Base-by-base conservation (phyloP, 2,888 invertebrate genomes). In the Spilosoma lubricipeda region DNA sequence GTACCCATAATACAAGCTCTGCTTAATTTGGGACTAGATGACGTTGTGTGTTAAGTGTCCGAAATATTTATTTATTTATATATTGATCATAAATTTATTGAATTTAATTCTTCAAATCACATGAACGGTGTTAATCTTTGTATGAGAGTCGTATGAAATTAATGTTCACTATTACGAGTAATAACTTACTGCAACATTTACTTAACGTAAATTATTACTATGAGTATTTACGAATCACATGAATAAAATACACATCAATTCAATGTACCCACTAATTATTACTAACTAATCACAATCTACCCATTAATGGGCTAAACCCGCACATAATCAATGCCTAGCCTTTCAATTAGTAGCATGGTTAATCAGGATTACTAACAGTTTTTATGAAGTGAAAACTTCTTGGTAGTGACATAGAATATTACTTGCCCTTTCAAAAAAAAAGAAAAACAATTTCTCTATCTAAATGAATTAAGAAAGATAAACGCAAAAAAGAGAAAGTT, bases 121-220 rank as follows among this genome's bases (percentile, higher is more conserved):
- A 15, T 63, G 39, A 67, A 67, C 20, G 20, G 4, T n/a, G 59
- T 63, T 70, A 70, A 63, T 63, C 63, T 59, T 30, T 70, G 42
- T 63, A 63, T 42, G 27, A n/a, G 33, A 69, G 15, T 69, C 56
- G 52, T 56, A 23, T 30, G 56, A 69, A 36, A 69, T 36, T 69
- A 42, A 59, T 70, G 30, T 30, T 63, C 39, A 27, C 20, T 63
- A 70, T 20, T 42, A 13, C 8, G 2, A 63, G 30, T 70, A 63
- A 70, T 70, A 70, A 70, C 42, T 63, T 63, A 63, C 27, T 63
- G 45, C 23, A 33, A 70, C 59, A 63, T 70, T 70, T 33, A 36
- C 52, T 59, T 59, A 42, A 30, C 42, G 42, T 70, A 13, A 59
- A 63, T 59, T 27, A 63, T 63, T 42, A 39, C 20, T 48, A 3